A percentile compares a stretch with the other conserved stretches of the same genome.
These are phyloP conservation scores for Athripsodes cinereus DNA, from an alignment of 2,888 invertebrate genomes.

Conservation along the genomic window DNA sequence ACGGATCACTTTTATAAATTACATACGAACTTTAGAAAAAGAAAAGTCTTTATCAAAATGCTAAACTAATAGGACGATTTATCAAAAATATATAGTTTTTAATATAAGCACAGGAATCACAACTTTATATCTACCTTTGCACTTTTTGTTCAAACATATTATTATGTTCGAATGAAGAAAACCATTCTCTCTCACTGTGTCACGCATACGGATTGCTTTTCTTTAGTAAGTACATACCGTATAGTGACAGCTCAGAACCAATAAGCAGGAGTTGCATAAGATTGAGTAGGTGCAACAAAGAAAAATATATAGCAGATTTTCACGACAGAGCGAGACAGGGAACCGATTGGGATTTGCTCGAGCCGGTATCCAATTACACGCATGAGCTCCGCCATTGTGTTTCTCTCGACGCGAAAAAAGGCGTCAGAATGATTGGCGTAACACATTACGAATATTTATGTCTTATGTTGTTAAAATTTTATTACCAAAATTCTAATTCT, in stretches of 20 bases:
- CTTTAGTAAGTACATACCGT: neutral
- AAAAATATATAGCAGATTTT: slow-evolving; percentile 4
- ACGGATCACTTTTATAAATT: slow-evolving; percentile 23
- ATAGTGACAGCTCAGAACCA: slow-evolving; percentile 20
- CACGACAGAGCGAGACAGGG: slow-evolving; percentile 14
- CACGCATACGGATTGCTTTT: neutral
- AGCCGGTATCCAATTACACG: slow-evolving; percentile 26
- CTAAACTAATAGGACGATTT: neutral
- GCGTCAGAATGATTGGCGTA: slow-evolving; percentile 14
- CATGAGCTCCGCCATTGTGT: slow-evolving; percentile 23
- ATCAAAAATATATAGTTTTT: neutral
- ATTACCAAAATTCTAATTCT: too few species aligned
- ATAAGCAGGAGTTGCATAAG: slow-evolving; percentile 26
- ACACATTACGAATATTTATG: too few species aligned
- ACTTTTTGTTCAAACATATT: neutral
- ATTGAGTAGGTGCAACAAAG: slow-evolving; percentile 21
- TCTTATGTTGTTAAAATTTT: too few species aligned
- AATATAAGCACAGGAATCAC: neutral
- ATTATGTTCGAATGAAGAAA: neutral
- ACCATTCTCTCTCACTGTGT: neutral
- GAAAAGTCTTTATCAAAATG: neutral
- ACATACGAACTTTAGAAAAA: slow-evolving; percentile 16
- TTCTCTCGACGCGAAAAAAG: slow-evolving; percentile 25
- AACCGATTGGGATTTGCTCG: slow-evolving; percentile 22
- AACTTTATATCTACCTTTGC: neutral